Conservation (phyloP, 2,888 invertebrate species). For the Sthenelais limicola region DNA sequence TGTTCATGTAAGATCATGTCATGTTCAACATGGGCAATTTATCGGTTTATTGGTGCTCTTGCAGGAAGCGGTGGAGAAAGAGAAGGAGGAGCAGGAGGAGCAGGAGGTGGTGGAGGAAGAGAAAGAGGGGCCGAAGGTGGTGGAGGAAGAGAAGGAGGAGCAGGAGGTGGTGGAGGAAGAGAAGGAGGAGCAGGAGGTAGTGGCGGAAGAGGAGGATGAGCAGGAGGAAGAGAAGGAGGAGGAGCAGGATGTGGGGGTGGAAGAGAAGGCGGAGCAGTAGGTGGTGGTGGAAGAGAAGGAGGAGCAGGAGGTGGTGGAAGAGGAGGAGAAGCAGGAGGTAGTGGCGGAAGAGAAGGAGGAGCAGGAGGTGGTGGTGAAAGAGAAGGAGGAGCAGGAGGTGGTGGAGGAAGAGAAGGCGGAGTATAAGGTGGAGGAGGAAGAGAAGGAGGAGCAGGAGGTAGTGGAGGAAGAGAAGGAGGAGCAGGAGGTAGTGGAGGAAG, state of each 20-base stretch:
- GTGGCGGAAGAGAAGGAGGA: neutral
- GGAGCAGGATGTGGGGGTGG: neutral
- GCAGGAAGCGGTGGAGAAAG: neutral
- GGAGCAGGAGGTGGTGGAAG: neutral
- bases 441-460: too few species aligned
- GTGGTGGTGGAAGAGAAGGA: neutral
- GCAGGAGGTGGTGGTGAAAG: neutral
- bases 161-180: neutral
- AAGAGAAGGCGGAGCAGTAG: neutral
- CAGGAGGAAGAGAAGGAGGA: neutral
- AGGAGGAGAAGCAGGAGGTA: neutral
- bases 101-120: neutral
- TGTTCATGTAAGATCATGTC: too few species aligned
- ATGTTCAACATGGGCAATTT: too few species aligned
- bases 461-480: too few species aligned
- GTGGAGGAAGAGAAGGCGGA: too few species aligned
- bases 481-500: too few species aligned
- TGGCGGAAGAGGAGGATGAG: neutral
- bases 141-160: neutral
- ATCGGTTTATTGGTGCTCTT: neutral
- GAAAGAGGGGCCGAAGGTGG: neutral
- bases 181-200: neutral
- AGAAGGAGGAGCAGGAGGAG: neutral
- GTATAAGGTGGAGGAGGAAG: too few species aligned
- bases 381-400: neutral